Evolutionary conservation across 2,888 invertebrate genomes (phyloP), one percentile per base, ranked within the genome.

Genomic region (Saturnia pavonia): DNA sequence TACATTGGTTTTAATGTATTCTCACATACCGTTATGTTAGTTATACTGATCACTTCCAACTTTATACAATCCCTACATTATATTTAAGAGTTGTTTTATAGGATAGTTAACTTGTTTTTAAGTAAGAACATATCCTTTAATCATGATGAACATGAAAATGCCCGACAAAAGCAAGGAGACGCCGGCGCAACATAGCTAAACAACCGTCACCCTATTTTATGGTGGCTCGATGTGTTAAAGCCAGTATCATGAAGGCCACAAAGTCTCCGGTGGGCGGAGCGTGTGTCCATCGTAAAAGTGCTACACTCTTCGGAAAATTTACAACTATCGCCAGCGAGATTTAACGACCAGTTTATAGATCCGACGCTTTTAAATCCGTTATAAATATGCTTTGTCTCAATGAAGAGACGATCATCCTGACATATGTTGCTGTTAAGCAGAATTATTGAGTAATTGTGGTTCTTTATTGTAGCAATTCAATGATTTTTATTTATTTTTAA

Each of bases 271-370:
- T 92, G 90, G 92, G 91, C 81, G 92, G 90, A 78, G 88, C 86
- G 72, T 80, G 79, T 79, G 88, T 85, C 88, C 89, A 85, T 91
- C 92, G 91, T 92, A 93, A 92, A 92, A 88, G 82, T 84, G 83
- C 81, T 81, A 84, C 80, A 85, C 87, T 87, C 87, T 84, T 85
- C 84, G 83, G 88, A 82, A 90, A 89, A 93, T 93, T 92, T 92
- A 93, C 91, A 91, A 90, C 91, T 89, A 91, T 89, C 89, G 86
- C 85, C 84, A 81, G 85, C 85, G 88, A 90, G 91, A 92, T 92
- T 93, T 93, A 92, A 94, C 92, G 90, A 90, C 74, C 90, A 89
- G 91, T 93, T 92, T 93, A 93, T 92, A 90, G 92, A 91, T 90
- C 87, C 85, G 80, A 81, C 84, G 87, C 89, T 89, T 91, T 91